Evolutionary conservation across 1,140 invertebrate genomes (phyloP).

Genomic region (Charaxes varanes): DNA sequence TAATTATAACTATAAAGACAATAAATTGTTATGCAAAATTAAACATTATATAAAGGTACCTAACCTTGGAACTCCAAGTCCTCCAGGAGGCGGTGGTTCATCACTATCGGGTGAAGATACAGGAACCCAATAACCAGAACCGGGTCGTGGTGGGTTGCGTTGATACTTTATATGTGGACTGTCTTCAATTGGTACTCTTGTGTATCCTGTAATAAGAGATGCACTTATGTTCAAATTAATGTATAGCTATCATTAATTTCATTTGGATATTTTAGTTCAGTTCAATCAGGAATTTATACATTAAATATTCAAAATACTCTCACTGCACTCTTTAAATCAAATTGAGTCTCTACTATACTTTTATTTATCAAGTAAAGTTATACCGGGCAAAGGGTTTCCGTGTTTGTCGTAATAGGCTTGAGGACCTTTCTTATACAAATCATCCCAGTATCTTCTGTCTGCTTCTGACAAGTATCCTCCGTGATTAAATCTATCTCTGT

Average conservation of each 20-base stretch:
- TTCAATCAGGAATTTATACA: no score
- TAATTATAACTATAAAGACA: no score
- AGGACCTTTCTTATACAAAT: slow-evolving; percentile 62
- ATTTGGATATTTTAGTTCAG: no score
- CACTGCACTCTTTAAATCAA: background rate
- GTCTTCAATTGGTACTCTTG: slow-evolving; percentile 54
- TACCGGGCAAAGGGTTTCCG: slow-evolving; percentile 62
- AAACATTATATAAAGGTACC: no score
- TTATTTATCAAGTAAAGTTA: background rate
- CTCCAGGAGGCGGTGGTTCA: slow-evolving; percentile 39
- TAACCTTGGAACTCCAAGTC: slow-evolving; percentile 58
- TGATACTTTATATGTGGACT: slow-evolving; percentile 54
- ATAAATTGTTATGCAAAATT: no score
- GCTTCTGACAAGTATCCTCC: slow-evolving; percentile 52
- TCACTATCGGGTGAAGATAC: slow-evolving; percentile 34
- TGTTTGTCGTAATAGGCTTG: slow-evolving; percentile 66
- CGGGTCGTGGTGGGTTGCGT: slow-evolving; percentile 44
- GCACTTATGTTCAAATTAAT: no score
- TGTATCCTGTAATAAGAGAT: slow-evolving; percentile 43
- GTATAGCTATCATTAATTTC: no score
- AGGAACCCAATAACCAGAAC: slow-evolving; percentile 45
- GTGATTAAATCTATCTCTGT: slow-evolving; percentile 21
- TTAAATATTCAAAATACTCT: background rate
- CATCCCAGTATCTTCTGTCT: slow-evolving; percentile 64
- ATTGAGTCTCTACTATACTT: background rate